A percentile compares a stretch with the other conserved stretches of the same genome.
phyloP scores from a whole-genome alignment of 2,113 vertebrate species.

The Cyphomyrus plagiostoma region DNA sequence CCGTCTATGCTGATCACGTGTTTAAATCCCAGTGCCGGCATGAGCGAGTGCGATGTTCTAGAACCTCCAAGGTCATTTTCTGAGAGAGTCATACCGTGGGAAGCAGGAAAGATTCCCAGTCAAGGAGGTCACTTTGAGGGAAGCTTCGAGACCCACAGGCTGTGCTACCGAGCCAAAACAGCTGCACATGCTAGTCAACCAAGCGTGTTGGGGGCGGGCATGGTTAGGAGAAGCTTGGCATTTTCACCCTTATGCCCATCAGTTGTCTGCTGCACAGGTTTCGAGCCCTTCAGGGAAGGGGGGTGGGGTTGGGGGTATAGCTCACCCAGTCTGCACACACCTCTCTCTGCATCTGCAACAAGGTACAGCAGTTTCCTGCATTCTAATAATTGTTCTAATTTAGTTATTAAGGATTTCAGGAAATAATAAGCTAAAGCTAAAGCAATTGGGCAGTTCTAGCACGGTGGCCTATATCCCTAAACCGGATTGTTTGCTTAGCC shows the following conservation, averaged over 20 bases:
- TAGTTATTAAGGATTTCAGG: background rate
- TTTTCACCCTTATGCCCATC: background rate
- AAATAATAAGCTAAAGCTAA: background rate
- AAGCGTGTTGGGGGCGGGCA: background rate
- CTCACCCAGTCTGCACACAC: background rate
- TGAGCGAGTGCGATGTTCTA: background rate
- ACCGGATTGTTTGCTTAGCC: background rate
- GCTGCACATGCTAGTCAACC: background rate
- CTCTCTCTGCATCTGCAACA: background rate
- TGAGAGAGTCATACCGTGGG: background rate
- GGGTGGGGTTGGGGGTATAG: no score
- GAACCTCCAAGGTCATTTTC: background rate
- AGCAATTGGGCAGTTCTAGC: background rate
- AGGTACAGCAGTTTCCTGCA: background rate
- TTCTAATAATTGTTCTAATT: background rate
- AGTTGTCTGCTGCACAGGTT: background rate
- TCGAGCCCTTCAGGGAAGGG: background rate
- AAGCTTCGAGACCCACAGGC: background rate
- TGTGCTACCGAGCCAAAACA: background rate
- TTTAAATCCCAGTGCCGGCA: background rate
- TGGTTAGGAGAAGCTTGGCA: background rate
- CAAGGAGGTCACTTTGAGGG: background rate
- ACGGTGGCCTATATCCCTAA: background rate
- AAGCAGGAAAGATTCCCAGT: background rate
- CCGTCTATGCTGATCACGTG: background rate